Evolutionary conservation across 2,888 invertebrate genomes (phyloP).

Genomic region (Protodeltote pygarga): DNA sequence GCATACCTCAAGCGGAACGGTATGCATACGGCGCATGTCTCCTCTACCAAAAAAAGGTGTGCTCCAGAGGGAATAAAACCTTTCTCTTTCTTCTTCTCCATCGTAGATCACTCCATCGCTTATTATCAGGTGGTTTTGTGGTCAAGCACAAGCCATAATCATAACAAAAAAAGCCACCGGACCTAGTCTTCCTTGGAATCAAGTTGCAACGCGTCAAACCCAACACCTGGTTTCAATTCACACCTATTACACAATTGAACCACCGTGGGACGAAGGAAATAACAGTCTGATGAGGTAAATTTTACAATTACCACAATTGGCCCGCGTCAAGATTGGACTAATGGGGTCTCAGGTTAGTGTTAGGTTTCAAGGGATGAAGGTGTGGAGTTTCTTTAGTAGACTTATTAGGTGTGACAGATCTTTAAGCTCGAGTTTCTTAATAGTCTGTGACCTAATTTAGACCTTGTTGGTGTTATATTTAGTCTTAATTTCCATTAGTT

Average conservation of each 20-base stretch:
- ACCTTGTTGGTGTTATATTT: not conserved
- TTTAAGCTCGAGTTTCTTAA: not conserved
- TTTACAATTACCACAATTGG: slow-evolving; percentile 60
- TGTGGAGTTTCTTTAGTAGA: not conserved
- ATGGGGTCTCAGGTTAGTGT: slow-evolving; percentile 23
- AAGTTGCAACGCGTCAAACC: slow-evolving; percentile 45
- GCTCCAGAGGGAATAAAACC: too few relatives aligned
- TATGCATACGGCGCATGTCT: too few relatives aligned
- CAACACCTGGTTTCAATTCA: slow-evolving; percentile 47
- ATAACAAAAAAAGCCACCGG: slow-evolving; percentile 8
- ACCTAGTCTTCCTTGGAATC: slow-evolving; percentile 25
- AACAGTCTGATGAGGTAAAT: slow-evolving; percentile 77
- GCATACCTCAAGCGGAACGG: too few relatives aligned
- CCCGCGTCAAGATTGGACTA: slow-evolving; percentile 36
- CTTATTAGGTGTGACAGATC: not conserved
- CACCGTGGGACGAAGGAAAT: slow-evolving; percentile 73
- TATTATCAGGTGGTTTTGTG: too few relatives aligned
- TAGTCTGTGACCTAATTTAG: too few relatives aligned
- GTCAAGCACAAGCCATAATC: too few relatives aligned
- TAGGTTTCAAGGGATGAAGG: slow-evolving; percentile 22
- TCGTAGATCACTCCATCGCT: too few relatives aligned
- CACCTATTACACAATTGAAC: slow-evolving; percentile 36
- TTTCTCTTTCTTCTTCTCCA: too few relatives aligned
- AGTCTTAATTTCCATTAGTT: not conserved
- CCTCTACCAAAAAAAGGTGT: too few relatives aligned